These are phyloP conservation scores for Neomonachus schauinslandi DNA, from an alignment of 2,113 vertebrate species.

Conservation along the genomic window DNA sequence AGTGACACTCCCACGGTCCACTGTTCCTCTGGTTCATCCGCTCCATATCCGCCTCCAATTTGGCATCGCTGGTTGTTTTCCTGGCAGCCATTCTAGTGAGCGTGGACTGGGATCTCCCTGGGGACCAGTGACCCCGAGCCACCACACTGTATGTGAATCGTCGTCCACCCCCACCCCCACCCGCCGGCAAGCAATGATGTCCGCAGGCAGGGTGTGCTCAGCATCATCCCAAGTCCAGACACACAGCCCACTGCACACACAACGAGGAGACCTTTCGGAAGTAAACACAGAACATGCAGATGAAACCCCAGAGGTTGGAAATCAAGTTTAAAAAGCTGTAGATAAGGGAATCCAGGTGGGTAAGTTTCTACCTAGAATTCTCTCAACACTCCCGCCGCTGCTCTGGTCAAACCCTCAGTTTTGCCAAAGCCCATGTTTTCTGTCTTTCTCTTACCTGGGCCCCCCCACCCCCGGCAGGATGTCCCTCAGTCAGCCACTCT, in stretches of 20 bases:
- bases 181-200: background rate
- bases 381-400: accelerated
- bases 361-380: background rate
- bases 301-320: background rate
- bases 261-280: background rate
- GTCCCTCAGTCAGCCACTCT: background rate
- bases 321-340: background rate
- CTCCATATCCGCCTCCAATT: background rate
- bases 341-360: background rate
- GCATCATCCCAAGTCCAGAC: background rate
- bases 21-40: too few species aligned
- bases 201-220: too few species aligned
- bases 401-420: background rate
- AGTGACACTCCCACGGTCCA: accelerated
- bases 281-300: background rate
- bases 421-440: background rate
- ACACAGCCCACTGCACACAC: background rate
- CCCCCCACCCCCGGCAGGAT: background rate
- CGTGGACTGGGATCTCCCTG: background rate
- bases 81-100: too few species aligned
- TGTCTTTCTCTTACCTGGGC: background rate
- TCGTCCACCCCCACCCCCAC: accelerated
- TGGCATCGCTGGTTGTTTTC: background rate
- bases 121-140: background rate
- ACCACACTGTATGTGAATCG: accelerated